Evolutionary conservation across 2,888 invertebrate genomes (phyloP).

Genomic region (Formica aserva): DNA sequence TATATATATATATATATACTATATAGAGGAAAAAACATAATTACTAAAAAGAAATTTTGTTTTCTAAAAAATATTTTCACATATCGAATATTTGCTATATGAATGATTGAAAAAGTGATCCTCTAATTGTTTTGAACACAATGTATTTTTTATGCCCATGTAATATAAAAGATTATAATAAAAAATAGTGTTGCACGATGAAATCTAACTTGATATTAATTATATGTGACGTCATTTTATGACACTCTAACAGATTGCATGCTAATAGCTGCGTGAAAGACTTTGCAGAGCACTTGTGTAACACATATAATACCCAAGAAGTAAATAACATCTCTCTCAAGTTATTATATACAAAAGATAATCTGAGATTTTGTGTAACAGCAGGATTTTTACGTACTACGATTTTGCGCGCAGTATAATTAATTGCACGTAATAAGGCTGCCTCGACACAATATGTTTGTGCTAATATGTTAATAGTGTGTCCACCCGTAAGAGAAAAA

Average conservation of each 20-base stretch:
- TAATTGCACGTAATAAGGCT: slow-evolving; percentile 14
- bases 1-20: neutral
- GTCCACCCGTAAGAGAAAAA: neutral
- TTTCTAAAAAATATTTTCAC: neutral
- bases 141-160: neutral
- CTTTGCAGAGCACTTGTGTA: neutral
- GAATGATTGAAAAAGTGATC: neutral
- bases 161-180: slow-evolving; percentile 8
- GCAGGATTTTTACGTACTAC: neutral
- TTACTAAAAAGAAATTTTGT: neutral
- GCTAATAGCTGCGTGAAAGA: slow-evolving; percentile 1
- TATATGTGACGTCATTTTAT: slow-evolving; percentile 4
- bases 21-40: neutral
- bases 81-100: neutral
- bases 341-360: slow-evolving; percentile 8
- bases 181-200: neutral
- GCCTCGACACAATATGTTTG: neutral
- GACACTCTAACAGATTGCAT: slow-evolving; percentile 21
- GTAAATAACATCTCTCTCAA: slow-evolving; percentile 8
- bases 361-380: neutral
- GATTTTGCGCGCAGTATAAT: neutral
- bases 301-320: slow-evolving; percentile 2
- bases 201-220: slow-evolving; percentile 6
- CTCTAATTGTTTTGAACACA: neutral
- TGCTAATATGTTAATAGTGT: neutral